phyloP scores from a whole-genome alignment of 2,113 vertebrate genomes.

The Saccopteryx leptura region DNA sequence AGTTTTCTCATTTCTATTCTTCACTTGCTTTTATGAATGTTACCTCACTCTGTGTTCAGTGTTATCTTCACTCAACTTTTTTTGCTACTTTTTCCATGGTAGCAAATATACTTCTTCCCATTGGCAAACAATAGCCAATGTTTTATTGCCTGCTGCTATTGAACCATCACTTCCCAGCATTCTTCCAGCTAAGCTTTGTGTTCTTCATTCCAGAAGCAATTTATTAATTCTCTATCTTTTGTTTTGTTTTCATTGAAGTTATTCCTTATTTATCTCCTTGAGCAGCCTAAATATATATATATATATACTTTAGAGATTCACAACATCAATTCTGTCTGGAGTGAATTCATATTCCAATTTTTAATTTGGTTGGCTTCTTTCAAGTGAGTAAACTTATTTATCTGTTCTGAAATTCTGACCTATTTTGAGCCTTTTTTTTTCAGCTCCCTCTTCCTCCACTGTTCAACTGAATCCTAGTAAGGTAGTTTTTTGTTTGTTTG shows the following conservation, averaged over 20 bases:
- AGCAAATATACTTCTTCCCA: too few species aligned
- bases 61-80: background rate
- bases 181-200: background rate
- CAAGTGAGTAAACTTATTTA: background rate
- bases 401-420: background rate
- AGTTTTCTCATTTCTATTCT: background rate
- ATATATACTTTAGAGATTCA: background rate
- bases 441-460: background rate
- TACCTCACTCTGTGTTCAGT: background rate
- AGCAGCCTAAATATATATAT: background rate
- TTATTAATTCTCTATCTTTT: background rate
- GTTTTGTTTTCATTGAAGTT: background rate
- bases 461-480: background rate
- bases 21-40: background rate
- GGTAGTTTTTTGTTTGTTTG: background rate
- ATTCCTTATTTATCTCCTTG: conserved; percentile 24
- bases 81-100: background rate
- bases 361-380: conserved; percentile 8
- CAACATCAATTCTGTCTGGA: background rate
- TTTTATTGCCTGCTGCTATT: conserved; percentile 24
- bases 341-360: background rate
- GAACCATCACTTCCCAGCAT: background rate
- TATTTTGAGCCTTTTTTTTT: background rate
- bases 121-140: background rate
- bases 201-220: background rate